A percentile compares a stretch with the other conserved stretches of the same genome.
These are phyloP conservation scores for Macrostomum lignano DNA, from an alignment of 1,140 invertebrate species.

Conservation along the genomic window DNA sequence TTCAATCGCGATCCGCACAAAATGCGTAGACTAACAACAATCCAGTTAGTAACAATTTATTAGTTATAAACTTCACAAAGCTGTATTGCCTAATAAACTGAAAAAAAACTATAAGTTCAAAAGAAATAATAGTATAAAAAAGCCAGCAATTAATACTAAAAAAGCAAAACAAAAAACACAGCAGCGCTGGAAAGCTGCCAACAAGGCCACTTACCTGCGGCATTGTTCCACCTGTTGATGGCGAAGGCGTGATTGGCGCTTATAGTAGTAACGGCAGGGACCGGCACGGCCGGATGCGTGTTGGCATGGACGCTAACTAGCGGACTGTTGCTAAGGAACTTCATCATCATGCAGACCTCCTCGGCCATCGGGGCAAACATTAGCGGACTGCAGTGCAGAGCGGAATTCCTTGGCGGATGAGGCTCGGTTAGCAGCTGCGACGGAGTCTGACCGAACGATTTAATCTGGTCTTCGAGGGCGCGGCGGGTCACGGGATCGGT, in stretches of 20 bases:
- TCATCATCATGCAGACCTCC: slow-evolving; percentile 87
- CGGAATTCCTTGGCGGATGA: slow-evolving; percentile 77
- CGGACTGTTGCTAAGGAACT: slow-evolving; percentile 86
- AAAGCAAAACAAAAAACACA: not conserved
- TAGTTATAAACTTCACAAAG: no score
- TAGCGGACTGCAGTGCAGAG: slow-evolving; percentile 87
- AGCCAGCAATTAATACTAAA: no score
- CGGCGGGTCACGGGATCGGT: slow-evolving; percentile 12
- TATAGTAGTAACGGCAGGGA: slow-evolving; percentile 73
- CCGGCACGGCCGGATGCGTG: slow-evolving; percentile 50
- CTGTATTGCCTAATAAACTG: no score
- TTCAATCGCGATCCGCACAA: no score
- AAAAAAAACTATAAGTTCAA: no score
- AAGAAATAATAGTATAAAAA: no score
- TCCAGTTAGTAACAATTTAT: no score
- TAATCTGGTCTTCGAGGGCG: slow-evolving; percentile 86
- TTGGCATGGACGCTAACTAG: slow-evolving; percentile 88
- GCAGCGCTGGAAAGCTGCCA: not conserved
- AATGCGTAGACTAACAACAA: no score
- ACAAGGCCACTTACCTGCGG: slow-evolving; percentile 5
- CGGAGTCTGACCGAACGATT: slow-evolving; percentile 89
- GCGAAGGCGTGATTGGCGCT: slow-evolving; percentile 90
- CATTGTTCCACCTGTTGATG: slow-evolving; percentile 64
- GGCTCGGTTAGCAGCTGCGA: slow-evolving; percentile 83
- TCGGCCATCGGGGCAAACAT: slow-evolving; percentile 88